Conservation (phyloP, 2,888 invertebrate genomes). For the Salticus scenicus region DNA sequence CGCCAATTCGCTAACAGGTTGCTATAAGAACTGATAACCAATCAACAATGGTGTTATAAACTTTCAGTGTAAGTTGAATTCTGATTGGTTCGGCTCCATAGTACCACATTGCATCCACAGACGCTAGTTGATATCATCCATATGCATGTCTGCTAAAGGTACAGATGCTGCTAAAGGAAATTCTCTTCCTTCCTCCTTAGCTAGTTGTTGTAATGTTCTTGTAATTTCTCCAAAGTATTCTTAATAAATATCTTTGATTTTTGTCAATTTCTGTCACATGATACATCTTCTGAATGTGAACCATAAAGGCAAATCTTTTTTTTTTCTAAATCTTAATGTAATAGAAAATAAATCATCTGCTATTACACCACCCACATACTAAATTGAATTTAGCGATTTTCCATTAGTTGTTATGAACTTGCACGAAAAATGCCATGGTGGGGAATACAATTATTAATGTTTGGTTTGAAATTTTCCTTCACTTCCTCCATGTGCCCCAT, state of each 20-base stretch:
- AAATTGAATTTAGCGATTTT: not conserved
- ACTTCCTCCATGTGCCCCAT: slow-evolving; percentile 7
- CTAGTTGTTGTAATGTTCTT: not conserved
- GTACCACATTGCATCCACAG: too few species aligned
- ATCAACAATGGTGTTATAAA: too few species aligned
- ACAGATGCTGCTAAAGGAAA: not conserved
- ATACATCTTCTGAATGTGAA: not conserved
- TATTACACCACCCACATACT: not conserved
- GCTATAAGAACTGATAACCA: too few species aligned
- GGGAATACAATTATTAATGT: not conserved
- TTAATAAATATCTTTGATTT: not conserved
- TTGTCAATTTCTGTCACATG: not conserved
- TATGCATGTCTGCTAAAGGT: not conserved
- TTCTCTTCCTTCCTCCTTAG: not conserved
- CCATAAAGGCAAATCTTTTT: not conserved
- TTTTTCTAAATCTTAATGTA: not conserved
- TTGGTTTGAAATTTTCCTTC: not conserved
- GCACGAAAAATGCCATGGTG: not conserved
- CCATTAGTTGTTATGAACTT: not conserved
- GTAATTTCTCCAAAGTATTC: not conserved
- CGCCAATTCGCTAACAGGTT: too few species aligned
- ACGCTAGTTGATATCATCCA: too few species aligned
- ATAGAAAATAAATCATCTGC: not conserved
- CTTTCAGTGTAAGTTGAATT: too few species aligned
- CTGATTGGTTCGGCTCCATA: too few species aligned